phyloP scores from a whole-genome alignment of 2,113 vertebrate genomes.

The Muntiacus muntjak region DNA sequence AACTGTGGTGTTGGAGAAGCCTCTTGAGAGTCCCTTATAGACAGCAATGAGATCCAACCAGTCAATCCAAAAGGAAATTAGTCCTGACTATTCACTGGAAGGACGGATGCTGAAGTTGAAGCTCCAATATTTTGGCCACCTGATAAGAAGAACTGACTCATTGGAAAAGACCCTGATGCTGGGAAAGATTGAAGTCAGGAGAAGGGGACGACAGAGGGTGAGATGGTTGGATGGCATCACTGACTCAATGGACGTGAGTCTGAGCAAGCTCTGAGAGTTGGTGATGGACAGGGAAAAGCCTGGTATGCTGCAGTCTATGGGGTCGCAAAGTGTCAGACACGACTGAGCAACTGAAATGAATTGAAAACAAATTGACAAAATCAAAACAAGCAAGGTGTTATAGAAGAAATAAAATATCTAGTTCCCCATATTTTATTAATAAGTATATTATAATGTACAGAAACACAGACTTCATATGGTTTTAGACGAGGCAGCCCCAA shows the following conservation, averaged over 20 bases:
- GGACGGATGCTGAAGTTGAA: not conserved
- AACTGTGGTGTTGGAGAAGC: not conserved
- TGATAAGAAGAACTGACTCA: not conserved
- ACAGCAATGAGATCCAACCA: not conserved
- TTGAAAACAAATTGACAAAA: not conserved
- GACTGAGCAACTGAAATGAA: not conserved
- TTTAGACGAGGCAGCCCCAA: not conserved
- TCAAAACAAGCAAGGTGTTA: not conserved
- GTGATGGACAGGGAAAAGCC: not conserved
- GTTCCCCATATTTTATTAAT: not conserved
- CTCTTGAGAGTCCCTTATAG: not conserved
- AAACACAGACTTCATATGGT: not conserved
- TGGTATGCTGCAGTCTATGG: not conserved
- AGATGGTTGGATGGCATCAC: not conserved
- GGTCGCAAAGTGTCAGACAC: not conserved
- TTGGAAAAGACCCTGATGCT: no score
- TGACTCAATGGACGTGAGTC: not conserved
- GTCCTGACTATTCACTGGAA: not conserved
- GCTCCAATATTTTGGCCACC: not conserved
- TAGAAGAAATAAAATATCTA: not conserved
- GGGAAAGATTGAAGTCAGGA: no score
- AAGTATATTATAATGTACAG: not conserved
- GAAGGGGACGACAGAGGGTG: no score
- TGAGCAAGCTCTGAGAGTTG: not conserved
- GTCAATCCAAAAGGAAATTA: not conserved